Percentiles rank a stretch among this genome's conserved stretches.
These are phyloP conservation scores for Kryptopterus vitreolus DNA, from an alignment of 2,797 vertebrate species.

Conservation along the genomic window DNA sequence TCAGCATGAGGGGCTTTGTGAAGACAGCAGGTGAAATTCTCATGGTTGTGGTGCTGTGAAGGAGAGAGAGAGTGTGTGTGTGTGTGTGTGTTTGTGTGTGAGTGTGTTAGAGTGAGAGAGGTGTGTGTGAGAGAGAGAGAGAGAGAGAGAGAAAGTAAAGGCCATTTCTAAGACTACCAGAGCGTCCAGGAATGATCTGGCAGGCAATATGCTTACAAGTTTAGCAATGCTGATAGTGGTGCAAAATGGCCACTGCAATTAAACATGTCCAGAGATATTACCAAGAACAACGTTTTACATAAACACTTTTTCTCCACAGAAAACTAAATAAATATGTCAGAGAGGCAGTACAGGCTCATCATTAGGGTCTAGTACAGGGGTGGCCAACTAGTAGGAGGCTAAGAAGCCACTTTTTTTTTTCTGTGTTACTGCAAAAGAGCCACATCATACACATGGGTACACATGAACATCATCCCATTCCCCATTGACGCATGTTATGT, in stretches of 20 bases:
- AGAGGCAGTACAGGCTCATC: background rate
- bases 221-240: slow-evolving; percentile 14
- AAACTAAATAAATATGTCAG: background rate
- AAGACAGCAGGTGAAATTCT: slow-evolving; percentile 13
- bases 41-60: slow-evolving; percentile 1
- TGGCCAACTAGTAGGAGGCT: too few relatives aligned
- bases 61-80: background rate
- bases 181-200: slow-evolving; percentile 21
- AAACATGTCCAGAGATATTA: slow-evolving; percentile 5
- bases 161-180: background rate
- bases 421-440: too few relatives aligned
- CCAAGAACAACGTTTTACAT: slow-evolving; percentile 9
- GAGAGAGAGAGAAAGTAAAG: background rate
- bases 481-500: too few relatives aligned
- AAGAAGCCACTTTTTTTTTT: too few relatives aligned
- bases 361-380: background rate
- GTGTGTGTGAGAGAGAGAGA: slow-evolving; percentile 3
- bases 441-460: too few relatives aligned
- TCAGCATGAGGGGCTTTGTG: slow-evolving; percentile 20
- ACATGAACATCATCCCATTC: too few relatives aligned
- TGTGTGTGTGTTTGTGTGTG: too few relatives aligned
- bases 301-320: slow-evolving; percentile 7
- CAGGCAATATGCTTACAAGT: slow-evolving; percentile 23
- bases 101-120: background rate
- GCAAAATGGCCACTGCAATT: slow-evolving; percentile 15